Percentiles rank a stretch among this genome's conserved stretches.
phyloP scores from a whole-genome alignment of 2,888 invertebrate species.

The Drosophila melanocephala region DNA sequence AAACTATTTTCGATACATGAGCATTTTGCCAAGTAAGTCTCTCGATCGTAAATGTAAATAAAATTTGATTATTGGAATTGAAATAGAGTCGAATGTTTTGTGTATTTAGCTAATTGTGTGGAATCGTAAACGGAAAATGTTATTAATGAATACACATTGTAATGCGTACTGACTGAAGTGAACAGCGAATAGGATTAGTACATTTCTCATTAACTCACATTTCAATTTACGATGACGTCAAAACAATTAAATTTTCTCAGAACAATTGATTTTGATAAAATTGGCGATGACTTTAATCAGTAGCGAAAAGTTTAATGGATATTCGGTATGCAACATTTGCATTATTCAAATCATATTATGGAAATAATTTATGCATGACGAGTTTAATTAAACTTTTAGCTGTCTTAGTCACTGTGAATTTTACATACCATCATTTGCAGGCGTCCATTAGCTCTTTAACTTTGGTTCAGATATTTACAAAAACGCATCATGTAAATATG shows the following conservation, averaged over 20 bases:
- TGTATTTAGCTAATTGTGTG: neutral
- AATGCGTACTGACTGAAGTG: neutral
- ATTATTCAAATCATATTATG: neutral
- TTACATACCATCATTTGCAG: neutral
- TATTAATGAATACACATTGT: neutral
- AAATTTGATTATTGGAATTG: conserved; percentile 17
- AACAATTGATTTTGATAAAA: neutral
- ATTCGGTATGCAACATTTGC: neutral
- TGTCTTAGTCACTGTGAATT: neutral
- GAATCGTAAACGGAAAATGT: neutral
- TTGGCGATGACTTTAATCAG: neutral
- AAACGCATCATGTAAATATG: neutral
- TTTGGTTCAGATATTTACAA: neutral
- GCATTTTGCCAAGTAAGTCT: neutral
- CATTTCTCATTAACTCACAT: neutral
- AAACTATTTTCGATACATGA: conserved; percentile 1
- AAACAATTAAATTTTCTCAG: neutral
- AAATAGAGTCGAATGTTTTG: neutral
- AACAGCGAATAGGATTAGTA: neutral
- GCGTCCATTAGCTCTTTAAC: neutral
- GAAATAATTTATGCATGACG: neutral
- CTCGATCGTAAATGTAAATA: neutral
- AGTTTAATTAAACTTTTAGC: neutral
- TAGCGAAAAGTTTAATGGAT: neutral
- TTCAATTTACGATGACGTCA: conserved; percentile 2